These are phyloP conservation scores for Andrena hattorfiana DNA, from an alignment of 2,888 invertebrate genomes.

Conservation along the genomic window DNA sequence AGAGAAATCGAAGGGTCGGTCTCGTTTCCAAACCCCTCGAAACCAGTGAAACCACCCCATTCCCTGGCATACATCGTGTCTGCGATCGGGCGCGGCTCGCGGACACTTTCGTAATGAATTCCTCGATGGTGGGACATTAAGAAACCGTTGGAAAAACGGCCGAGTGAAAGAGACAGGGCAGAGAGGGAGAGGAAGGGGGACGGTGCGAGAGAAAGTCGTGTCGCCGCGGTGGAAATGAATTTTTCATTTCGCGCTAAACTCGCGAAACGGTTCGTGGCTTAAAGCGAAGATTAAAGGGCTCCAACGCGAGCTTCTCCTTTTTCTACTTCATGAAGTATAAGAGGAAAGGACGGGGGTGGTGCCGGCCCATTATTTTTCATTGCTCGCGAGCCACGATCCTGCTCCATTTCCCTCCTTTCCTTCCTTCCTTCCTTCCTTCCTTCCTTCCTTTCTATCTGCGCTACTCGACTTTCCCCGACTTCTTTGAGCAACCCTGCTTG, in stretches of 20 bases:
- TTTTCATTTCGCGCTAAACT: constrained; percentile 79
- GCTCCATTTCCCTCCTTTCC: constrained; percentile 70
- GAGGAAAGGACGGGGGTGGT: constrained; percentile 73
- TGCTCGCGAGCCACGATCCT: constrained; percentile 75
- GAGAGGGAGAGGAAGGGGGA: background rate
- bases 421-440: constrained; percentile 28
- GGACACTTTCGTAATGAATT: constrained; percentile 70
- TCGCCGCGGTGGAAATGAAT: constrained; percentile 77
- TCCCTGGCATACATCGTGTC: constrained; percentile 38
- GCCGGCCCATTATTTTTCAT: constrained; percentile 79
- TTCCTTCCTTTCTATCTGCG: constrained; percentile 23
- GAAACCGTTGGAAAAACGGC: constrained; percentile 68
- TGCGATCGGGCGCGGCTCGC: constrained; percentile 50
- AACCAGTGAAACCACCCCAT: background rate
- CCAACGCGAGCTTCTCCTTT: constrained; percentile 72
- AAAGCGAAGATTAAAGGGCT: constrained; percentile 81
- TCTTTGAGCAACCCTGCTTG: constrained; percentile 33
- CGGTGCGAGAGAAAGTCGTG: constrained; percentile 54
- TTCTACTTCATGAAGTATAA: constrained; percentile 67
- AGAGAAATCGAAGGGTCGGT: constrained; percentile 3
- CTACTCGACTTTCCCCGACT: constrained; percentile 13
- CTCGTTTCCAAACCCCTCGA: background rate
- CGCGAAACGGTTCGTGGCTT: constrained; percentile 79
- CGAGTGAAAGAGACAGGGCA: constrained; percentile 21
- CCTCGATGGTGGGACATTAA: constrained; percentile 66